Evolutionary conservation across 2,113 vertebrate genomes (phyloP), one percentile per base, ranked within the genome.

Genomic region (Heterochromis multidens): DNA sequence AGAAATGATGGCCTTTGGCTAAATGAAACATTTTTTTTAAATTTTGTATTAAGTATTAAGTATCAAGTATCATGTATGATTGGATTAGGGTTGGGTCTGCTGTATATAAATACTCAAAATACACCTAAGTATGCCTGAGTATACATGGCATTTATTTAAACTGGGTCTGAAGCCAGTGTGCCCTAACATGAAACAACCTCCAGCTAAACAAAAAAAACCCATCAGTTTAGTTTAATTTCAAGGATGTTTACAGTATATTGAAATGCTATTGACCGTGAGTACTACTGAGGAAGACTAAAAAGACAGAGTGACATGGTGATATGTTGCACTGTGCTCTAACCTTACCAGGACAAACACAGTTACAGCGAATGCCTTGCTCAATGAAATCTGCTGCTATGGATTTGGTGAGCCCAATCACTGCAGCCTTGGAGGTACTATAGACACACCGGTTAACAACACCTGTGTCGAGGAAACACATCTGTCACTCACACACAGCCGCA

Each of bases 291-390:
- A 77, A 35, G 4, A 58, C 11, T n/a, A 70, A 72, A 78, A 31
- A 57, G 21, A 72, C 37, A 23, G 27, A 23, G 31, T 19, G 33
- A 21, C 23, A 12, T 40, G 8, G 23, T 77, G 49, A 60, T 65
- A 14, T 65, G 43, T 59, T 63, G 16, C 3, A 9, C 9, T 52
- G 16, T 25, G 27, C 40, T 63, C 6, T 56, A n/a, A 21, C 91
- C 96, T 96, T 93, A 99, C 98, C 98, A 33, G 99, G 98, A 90
- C 98, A 99, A 90, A 99, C 35, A 43, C 98, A 99, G 93, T 98
- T 99, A 87, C 99, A 99, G 80, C 98, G 95, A 90, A 99, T 98
- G 16, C 98, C 98, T 94, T 97, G 95, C 27, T 97, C 96, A 88
- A 98, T 96, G 92, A 98, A 99, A 95, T 99, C 99, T 2, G 96